Base-by-base conservation (phyloP, 2,888 invertebrate genomes). In the Sphecodes monilicornis region DNA sequence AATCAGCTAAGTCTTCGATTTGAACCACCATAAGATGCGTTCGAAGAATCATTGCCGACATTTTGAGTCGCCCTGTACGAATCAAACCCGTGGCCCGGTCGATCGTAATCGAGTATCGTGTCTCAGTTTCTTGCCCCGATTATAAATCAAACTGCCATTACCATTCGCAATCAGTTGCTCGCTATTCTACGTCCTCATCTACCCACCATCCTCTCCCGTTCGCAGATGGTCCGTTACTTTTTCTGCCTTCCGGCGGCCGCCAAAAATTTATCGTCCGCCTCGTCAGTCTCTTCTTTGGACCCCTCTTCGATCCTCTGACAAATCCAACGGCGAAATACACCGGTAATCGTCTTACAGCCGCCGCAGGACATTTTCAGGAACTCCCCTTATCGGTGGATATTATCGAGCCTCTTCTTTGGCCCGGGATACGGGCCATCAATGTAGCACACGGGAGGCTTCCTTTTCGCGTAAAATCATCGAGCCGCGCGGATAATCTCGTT, bases 291-390 rank as follows among this genome's bases (percentile, higher is more conserved):
- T 60, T 29, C 29, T 39, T 39, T 36, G 5, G 11, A 4, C 26
- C 13, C 57, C 29, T 57, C 26, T 68, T 11, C 46, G 41, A 54
- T 50, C 50, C 46, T 78, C 78, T 68, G 85, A 82, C 85, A 79
- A 87, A 79, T 78, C 69, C 76, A 70, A 54, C 85, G 66, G 46
- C 79, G 54, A 81, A 81, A 81, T 76, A 74, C 80, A 26, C 57
- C 41, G 16, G 74, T 87, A 85, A 88, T 88, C 88, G 83, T 78
- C 88, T 88, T 88, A 85, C 76, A 18, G 41, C 22, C 81, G 88
- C 82, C 86, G 74, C 75, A 36, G 88, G 86, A 86, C 77, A 85
- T 80, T 85, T 87, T 88, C 78, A 60, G 80, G 66, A 78, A 73
- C 82, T 71, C 80, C 68, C 79, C 70, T 82, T 88, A 88, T 87